phyloP scores from a whole-genome alignment of 2,797 vertebrate genomes.

The Brachymystax lenok region DNA sequence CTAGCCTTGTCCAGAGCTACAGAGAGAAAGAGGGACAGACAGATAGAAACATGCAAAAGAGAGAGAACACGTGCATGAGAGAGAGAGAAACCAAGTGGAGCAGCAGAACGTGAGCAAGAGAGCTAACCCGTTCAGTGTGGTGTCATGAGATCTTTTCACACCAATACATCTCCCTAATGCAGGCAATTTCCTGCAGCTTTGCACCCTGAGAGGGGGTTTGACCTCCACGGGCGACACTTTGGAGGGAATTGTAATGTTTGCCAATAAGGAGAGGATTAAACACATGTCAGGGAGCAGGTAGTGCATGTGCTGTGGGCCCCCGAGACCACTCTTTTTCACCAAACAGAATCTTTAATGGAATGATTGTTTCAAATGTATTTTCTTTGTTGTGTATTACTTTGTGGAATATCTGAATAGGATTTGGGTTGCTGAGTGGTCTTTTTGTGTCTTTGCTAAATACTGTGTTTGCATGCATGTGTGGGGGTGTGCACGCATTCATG shows the following conservation, averaged over 20 bases:
- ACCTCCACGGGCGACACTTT: constrained; percentile 68
- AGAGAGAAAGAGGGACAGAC: not conserved
- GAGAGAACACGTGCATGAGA: constrained; percentile 17
- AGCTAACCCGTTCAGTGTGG: constrained; percentile 64
- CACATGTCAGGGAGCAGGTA: constrained; percentile 44
- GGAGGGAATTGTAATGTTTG: constrained; percentile 73
- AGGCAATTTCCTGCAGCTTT: constrained; percentile 84
- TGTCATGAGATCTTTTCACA: constrained; percentile 79
- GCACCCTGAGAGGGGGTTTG: constrained; percentile 70
- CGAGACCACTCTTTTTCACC: constrained; percentile 29
- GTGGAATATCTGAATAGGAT: not conserved
- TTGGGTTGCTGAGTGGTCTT: not conserved
- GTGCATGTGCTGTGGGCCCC: constrained; percentile 17
- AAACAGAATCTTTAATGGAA: constrained; percentile 28
- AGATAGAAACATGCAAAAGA: constrained; percentile 18
- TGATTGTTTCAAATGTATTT: not conserved
- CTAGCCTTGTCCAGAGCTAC: constrained; percentile 6
- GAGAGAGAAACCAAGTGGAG: constrained; percentile 22
- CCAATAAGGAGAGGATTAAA: constrained; percentile 72
- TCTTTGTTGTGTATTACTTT: not conserved
- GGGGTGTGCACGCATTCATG: not conserved
- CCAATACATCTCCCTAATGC: constrained; percentile 82
- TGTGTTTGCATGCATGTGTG: not conserved
- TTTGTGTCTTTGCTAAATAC: not conserved
- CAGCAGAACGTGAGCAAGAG: constrained; percentile 48